Conservation (phyloP, 2,797 vertebrate species). For the Tenualosa ilisha region DNA sequence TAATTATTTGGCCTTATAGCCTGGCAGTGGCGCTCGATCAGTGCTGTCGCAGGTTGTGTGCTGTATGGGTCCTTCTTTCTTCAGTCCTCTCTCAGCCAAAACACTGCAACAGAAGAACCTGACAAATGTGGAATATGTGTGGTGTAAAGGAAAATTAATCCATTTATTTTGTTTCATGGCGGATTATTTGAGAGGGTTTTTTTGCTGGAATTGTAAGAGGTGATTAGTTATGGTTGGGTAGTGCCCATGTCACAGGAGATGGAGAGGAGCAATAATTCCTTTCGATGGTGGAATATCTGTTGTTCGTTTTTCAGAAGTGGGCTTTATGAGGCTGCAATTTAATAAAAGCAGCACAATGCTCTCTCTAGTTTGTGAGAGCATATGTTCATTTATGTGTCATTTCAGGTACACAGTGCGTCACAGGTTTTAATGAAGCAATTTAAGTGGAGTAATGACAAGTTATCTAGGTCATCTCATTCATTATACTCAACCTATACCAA, state of each 20-base stretch:
- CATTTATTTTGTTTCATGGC: constrained; percentile 17
- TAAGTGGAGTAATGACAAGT: not conserved
- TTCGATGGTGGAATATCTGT: constrained; percentile 16
- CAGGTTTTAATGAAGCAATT: constrained; percentile 4
- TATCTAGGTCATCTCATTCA: not conserved
- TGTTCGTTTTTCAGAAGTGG: constrained; percentile 4
- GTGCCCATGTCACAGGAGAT: not conserved
- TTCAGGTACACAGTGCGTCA: not conserved
- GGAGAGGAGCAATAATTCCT: constrained; percentile 8
- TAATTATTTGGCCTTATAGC: constrained; percentile 19
- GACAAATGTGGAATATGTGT: constrained; percentile 7
- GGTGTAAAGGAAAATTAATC: constrained; percentile 20
- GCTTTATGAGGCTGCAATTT: constrained; percentile 11
- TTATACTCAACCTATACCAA: not conserved
- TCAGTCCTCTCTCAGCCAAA: not conserved
- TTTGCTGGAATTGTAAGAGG: constrained; percentile 7
- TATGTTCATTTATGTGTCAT: constrained; percentile 10
- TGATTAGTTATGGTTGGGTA: constrained; percentile 23
- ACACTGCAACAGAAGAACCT: not conserved
- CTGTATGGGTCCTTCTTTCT: not conserved
- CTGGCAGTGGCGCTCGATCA: constrained; percentile 18
- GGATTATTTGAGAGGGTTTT: constrained; percentile 11
- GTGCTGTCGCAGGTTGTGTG: not conserved
- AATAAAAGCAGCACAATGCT: not conserved
- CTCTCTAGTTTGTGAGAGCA: not conserved